phyloP scores from a whole-genome alignment of 1,140 invertebrate genomes.

The Lethrus apterus region DNA sequence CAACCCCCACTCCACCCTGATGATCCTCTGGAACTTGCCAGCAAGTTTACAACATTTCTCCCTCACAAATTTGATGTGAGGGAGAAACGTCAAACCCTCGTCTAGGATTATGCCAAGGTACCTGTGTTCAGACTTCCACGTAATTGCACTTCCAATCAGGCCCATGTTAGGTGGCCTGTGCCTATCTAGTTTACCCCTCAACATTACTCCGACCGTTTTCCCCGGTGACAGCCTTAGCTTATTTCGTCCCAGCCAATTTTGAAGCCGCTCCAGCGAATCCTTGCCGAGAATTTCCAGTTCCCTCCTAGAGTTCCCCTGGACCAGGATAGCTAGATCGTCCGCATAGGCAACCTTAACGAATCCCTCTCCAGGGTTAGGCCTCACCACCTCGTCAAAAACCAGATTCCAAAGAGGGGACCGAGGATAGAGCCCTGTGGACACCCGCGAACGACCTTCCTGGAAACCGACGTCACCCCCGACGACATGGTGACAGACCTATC shows the following conservation, averaged over 20 bases:
- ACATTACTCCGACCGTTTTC: conserved; percentile 21
- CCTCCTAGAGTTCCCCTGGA: conserved; percentile 15
- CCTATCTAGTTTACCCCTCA: conserved; percentile 15
- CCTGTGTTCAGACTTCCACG: conserved; percentile 18
- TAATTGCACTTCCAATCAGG: conserved; percentile 23
- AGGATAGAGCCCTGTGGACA: conserved; percentile 33
- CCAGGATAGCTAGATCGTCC: conserved; percentile 29
- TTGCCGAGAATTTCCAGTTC: conserved; percentile 15
- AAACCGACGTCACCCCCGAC: background rate
- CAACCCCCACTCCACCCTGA: too few species aligned
- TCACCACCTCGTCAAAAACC: conserved; percentile 28
- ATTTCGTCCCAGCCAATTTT: conserved; percentile 16
- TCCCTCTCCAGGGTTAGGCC: conserved; percentile 19
- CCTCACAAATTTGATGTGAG: too few species aligned
- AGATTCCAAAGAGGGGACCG: conserved; percentile 35
- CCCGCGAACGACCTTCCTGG: conserved; percentile 11
- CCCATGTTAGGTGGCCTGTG: conserved; percentile 1
- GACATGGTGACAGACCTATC: background rate
- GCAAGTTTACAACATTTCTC: too few species aligned
- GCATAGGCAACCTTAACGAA: conserved; percentile 25
- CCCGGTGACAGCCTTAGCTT: conserved; percentile 20
- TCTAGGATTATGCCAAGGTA: conserved; percentile 12
- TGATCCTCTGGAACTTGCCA: too few species aligned
- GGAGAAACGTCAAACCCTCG: background rate
- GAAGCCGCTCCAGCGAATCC: conserved; percentile 6